These are phyloP conservation scores for Pyxicephalus adspersus DNA, from an alignment of 2,113 vertebrate genomes.

Conservation along the genomic window DNA sequence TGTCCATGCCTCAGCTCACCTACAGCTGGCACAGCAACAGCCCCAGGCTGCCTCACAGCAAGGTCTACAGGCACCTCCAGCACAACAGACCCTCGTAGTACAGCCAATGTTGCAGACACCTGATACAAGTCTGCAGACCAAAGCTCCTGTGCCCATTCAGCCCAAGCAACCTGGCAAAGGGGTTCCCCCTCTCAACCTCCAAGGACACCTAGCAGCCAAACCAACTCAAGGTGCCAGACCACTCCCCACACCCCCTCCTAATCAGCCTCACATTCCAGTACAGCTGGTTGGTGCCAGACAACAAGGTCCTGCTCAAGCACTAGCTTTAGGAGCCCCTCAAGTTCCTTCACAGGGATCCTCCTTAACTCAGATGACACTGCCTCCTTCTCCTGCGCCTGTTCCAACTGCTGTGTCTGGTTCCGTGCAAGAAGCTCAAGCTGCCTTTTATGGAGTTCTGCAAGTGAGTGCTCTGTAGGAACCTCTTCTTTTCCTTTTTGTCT, in stretches of 20 bases:
- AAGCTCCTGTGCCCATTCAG: slow-evolving; percentile 87
- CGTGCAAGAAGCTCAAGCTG: slow-evolving; percentile 39
- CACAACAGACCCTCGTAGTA: slow-evolving; percentile 92
- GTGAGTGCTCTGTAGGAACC: background rate
- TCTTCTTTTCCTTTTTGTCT: background rate
- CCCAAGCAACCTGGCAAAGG: slow-evolving; percentile 80
- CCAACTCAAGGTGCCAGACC: slow-evolving; percentile 38
- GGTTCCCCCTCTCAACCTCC: slow-evolving; percentile 72
- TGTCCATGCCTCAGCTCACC: slow-evolving; percentile 85
- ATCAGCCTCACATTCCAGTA: slow-evolving; percentile 88
- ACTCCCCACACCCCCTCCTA: slow-evolving; percentile 67
- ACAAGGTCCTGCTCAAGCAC: slow-evolving; percentile 80
- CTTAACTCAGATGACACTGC: slow-evolving; percentile 33
- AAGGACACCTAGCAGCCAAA: slow-evolving; percentile 42
- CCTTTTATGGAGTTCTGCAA: slow-evolving; percentile 45
- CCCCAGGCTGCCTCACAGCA: slow-evolving; percentile 73
- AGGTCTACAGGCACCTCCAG: slow-evolving; percentile 64
- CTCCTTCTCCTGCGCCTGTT: slow-evolving; percentile 17
- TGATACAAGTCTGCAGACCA: slow-evolving; percentile 65
- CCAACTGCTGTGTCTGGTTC: background rate
- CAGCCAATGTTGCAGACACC: slow-evolving; percentile 88
- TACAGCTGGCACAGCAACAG: slow-evolving; percentile 80
- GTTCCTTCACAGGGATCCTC: slow-evolving; percentile 63
- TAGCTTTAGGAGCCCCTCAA: slow-evolving; percentile 86
- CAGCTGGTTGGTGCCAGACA: slow-evolving; percentile 93